phyloP scores from a whole-genome alignment of 2,888 invertebrate genomes.

The Cantharis nigra region DNA sequence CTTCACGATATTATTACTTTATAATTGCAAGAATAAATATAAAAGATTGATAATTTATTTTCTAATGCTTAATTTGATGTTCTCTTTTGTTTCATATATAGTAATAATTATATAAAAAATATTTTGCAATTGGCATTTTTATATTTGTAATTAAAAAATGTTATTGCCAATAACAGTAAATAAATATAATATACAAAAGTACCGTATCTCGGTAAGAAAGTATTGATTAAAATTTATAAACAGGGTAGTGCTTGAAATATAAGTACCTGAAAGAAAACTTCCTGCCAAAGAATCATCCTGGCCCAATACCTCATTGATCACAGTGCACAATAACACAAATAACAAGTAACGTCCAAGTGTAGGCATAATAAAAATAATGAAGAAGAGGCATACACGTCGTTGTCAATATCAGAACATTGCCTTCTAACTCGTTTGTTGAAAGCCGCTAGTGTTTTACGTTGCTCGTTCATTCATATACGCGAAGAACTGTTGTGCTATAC shows the following conservation, averaged over 20 bases:
- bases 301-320: slow-evolving; percentile 45
- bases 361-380: slow-evolving; percentile 34
- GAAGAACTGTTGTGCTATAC: slow-evolving; percentile 50
- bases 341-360: slow-evolving; percentile 33
- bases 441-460: slow-evolving; percentile 36
- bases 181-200: slow-evolving; percentile 5
- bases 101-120: not conserved
- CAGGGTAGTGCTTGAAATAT: not conserved
- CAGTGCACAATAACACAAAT: slow-evolving; percentile 44
- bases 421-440: slow-evolving; percentile 35
- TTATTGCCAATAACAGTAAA: slow-evolving; percentile 18
- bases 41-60: not conserved
- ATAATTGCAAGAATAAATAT: not conserved
- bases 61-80: not conserved
- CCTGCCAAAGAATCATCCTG: slow-evolving; percentile 82
- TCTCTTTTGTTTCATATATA: not conserved
- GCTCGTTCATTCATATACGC: slow-evolving; percentile 53
- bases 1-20: not conserved
- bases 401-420: slow-evolving; percentile 46
- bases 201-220: slow-evolving; percentile 2
- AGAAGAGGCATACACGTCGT: slow-evolving; percentile 37
- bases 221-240: not conserved
- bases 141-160: not conserved
- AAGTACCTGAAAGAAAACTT: slow-evolving; percentile 79
- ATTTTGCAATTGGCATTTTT: not conserved